A percentile compares a stretch with the other conserved stretches of the same genome.
Evolutionary conservation across 1,140 invertebrate species (phyloP).

Genomic region (Aplysia californica): DNA sequence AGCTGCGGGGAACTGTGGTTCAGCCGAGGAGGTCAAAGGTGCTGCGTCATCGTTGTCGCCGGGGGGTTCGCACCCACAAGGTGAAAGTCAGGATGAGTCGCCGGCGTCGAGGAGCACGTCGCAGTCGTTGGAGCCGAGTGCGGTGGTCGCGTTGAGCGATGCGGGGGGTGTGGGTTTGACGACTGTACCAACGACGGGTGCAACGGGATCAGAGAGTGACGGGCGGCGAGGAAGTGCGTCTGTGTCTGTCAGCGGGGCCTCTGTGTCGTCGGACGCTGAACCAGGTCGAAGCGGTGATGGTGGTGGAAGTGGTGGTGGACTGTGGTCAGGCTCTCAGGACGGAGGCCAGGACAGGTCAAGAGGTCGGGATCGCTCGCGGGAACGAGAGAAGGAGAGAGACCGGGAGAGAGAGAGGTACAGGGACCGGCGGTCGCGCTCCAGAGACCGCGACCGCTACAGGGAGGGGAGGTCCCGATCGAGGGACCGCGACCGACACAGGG

Average conservation of each 20-base stretch:
- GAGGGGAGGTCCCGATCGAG: too few relatives aligned
- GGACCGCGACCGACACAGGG: too few relatives aligned
- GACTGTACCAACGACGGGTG: not conserved
- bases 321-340: conserved; percentile 5
- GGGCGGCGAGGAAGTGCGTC: not conserved
- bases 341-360: conserved; percentile 3
- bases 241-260: not conserved
- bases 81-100: too few relatives aligned
- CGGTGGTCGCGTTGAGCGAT: not conserved
- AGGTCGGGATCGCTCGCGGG: not conserved
- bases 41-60: too few relatives aligned
- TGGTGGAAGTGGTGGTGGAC: not conserved
- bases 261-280: not conserved
- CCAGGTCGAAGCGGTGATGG: conserved; percentile 13
- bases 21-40: too few relatives aligned
- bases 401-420: not conserved
- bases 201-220: not conserved
- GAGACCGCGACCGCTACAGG: too few relatives aligned
- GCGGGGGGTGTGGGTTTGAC: too few relatives aligned
- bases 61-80: too few relatives aligned
- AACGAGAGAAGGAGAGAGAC: conserved; percentile 2
- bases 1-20: too few relatives aligned
- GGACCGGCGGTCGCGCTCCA: too few relatives aligned
- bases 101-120: too few relatives aligned
- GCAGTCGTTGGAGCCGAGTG: too few relatives aligned